These are phyloP conservation scores for Eilema depressum DNA, from an alignment of 2,888 invertebrate species.

Conservation along the genomic window DNA sequence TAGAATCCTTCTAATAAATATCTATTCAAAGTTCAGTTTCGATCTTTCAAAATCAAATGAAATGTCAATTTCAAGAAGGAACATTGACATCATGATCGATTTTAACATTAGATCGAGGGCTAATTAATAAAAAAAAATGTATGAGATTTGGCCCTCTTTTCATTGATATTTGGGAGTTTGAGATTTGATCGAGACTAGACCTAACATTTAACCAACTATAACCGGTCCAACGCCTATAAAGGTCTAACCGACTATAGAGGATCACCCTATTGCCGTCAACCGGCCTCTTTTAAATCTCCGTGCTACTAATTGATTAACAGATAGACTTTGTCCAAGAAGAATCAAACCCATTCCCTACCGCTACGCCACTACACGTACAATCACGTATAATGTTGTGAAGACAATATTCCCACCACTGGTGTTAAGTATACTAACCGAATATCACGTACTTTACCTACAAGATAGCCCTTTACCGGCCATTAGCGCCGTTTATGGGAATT, in stretches of 20 bases:
- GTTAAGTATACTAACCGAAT: conserved; percentile 62
- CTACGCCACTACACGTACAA: background rate
- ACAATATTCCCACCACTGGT: conserved; percentile 61
- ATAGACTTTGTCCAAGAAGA: background rate
- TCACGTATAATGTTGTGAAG: conserved; percentile 42
- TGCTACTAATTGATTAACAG: background rate
- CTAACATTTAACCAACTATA: too few relatives aligned
- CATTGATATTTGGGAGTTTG: too few relatives aligned
- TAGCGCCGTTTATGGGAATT: conserved; percentile 47
- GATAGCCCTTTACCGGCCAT: conserved; percentile 34
- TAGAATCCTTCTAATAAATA: too few relatives aligned
- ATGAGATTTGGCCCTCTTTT: too few relatives aligned
- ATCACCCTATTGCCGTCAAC: background rate
- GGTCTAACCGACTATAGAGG: too few relatives aligned
- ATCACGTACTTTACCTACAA: conserved; percentile 15
- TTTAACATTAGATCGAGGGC: too few relatives aligned
- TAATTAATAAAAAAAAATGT: too few relatives aligned
- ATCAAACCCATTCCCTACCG: background rate
- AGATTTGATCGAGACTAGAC: too few relatives aligned
- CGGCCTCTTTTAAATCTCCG: background rate
- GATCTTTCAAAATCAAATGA: too few relatives aligned
- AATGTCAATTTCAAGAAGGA: too few relatives aligned
- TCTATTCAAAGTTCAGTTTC: too few relatives aligned
- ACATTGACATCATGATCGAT: too few relatives aligned
- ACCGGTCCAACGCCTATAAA: background rate